Evolutionary conservation across 1,140 invertebrate genomes (phyloP).

Genomic region (Calosoma granatense): DNA sequence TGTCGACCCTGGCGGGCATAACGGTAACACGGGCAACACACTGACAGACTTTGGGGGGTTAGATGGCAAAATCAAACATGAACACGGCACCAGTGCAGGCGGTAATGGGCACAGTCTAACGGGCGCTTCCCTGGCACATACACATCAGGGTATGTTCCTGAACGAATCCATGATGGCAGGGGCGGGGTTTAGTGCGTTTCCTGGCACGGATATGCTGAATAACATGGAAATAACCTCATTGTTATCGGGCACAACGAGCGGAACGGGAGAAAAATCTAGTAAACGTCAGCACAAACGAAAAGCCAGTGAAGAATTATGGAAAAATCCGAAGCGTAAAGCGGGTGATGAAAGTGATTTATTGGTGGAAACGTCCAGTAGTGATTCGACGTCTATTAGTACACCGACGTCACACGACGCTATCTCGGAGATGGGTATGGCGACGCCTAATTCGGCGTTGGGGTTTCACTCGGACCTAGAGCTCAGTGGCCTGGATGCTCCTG

Average conservation of each 20-base stretch:
- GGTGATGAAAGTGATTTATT: conserved; percentile 39
- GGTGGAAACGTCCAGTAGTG: conserved; percentile 53
- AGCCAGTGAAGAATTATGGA: conserved; percentile 39
- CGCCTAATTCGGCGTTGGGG: conserved; percentile 47
- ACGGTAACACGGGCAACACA: conserved; percentile 34
- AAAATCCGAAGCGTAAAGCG: conserved; percentile 40
- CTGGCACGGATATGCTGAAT: background rate
- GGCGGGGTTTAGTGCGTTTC: conserved; percentile 29
- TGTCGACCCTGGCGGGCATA: conserved; percentile 34
- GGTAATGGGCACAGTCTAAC: conserved; percentile 30
- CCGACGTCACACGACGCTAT: conserved; percentile 39
- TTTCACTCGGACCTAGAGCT: conserved; percentile 51
- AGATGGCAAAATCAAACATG: conserved; percentile 42
- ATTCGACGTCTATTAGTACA: conserved; percentile 48
- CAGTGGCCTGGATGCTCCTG: conserved; percentile 47
- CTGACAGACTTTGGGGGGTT: conserved; percentile 41
- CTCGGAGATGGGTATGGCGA: conserved; percentile 37
- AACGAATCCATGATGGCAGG: conserved; percentile 28
- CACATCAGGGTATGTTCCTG: conserved; percentile 27
- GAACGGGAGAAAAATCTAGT: conserved; percentile 19
- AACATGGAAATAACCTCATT: background rate
- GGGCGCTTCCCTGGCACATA: conserved; percentile 25
- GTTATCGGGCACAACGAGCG: background rate
- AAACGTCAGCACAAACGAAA: conserved; percentile 37
- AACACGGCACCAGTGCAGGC: conserved; percentile 37